A percentile compares a stretch with the other conserved stretches of the same genome.
These are phyloP conservation scores for Drosophila differens DNA, from an alignment of 2,888 invertebrate species.

Conservation along the genomic window DNA sequence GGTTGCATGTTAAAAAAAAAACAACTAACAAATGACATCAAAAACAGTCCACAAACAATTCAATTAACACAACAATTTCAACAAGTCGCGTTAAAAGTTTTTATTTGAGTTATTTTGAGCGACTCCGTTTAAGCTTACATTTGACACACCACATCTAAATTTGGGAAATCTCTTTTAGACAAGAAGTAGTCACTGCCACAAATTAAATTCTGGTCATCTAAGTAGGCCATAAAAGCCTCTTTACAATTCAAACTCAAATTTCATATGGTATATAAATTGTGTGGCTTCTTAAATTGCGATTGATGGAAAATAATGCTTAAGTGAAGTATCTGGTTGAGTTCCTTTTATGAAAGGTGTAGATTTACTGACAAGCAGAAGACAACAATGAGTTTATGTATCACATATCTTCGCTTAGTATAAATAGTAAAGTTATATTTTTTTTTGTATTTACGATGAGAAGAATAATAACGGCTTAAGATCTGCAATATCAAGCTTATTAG, in stretches of 20 bases:
- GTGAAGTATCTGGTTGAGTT: neutral
- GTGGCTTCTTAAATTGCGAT: slow-evolving; percentile 1
- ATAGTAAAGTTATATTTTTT: neutral
- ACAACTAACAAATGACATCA: slow-evolving; percentile 29
- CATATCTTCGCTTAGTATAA: neutral
- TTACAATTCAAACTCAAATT: neutral
- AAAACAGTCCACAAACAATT: slow-evolving; percentile 52
- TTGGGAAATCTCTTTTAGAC: neutral
- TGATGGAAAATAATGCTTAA: neutral
- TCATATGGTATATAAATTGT: slow-evolving; percentile 25
- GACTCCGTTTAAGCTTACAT: slow-evolving; percentile 6
- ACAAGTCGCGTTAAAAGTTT: slow-evolving; percentile 35
- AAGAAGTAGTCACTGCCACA: slow-evolving; percentile 18
- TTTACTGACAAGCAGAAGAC: neutral
- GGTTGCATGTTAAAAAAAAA: neutral
- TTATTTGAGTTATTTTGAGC: slow-evolving; percentile 8
- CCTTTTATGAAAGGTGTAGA: neutral
- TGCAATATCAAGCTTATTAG: slow-evolving; percentile 44
- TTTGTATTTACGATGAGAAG: neutral
- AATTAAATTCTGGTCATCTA: neutral
- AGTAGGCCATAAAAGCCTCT: neutral
- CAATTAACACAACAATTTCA: slow-evolving; percentile 65
- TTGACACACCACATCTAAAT: neutral
- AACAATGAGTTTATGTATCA: neutral
- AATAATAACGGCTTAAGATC: slow-evolving; percentile 12